Conservation (phyloP, 1,140 invertebrate genomes). For the Lamellibrachia luymesi region DNA sequence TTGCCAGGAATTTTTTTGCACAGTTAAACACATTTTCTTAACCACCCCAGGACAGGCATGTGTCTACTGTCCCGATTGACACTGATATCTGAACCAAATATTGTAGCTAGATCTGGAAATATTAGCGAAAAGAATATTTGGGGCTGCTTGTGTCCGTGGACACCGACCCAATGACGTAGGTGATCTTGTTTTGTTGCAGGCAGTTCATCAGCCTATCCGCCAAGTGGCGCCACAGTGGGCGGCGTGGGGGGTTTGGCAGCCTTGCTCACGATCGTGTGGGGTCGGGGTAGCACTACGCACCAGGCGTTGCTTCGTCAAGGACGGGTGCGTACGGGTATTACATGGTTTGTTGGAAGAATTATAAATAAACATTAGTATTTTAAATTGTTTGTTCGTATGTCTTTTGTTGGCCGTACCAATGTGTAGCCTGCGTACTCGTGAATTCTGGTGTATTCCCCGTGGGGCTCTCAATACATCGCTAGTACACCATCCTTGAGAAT, state of each 20-base stretch:
- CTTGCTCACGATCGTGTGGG: not conserved
- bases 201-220: not conserved
- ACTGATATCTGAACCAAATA: too few relatives aligned
- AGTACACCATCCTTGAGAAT: too few relatives aligned
- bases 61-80: too few relatives aligned
- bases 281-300: not conserved
- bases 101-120: too few relatives aligned
- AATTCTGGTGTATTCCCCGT: not conserved
- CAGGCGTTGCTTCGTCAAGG: not conserved
- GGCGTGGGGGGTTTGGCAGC: not conserved
- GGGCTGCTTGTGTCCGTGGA: not conserved
- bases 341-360: not conserved
- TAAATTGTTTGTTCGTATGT: not conserved
- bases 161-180: not conserved
- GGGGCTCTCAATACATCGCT: too few relatives aligned
- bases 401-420: not conserved
- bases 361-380: not conserved
- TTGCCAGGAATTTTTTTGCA: too few relatives aligned
- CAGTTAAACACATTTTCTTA: too few relatives aligned
- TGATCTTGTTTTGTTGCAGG: not conserved
- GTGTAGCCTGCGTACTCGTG: not conserved
- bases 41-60: too few relatives aligned
- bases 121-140: not conserved
- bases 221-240: not conserved
- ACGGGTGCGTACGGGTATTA: not conserved